Evolutionary conservation across 2,797 vertebrate genomes (phyloP), one percentile per base, ranked within the genome.

Genomic region (Oceanodroma leucorhoa): DNA sequence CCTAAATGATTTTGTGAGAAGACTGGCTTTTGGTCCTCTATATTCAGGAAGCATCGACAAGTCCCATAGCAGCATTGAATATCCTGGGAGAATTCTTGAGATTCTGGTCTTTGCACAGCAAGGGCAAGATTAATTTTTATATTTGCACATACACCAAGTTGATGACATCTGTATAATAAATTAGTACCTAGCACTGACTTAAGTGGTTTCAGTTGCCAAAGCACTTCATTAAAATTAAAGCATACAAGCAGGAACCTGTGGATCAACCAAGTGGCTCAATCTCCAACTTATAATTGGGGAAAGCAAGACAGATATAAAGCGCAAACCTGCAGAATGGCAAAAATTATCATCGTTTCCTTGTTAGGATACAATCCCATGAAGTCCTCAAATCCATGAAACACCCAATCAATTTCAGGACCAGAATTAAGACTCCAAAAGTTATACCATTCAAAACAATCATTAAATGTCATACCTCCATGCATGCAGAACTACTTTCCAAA

Each of bases 21-120:
- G 40, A 11, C 13, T 11, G 40, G 26, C 22, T 45, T 53, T 65
- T 22, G 17, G 20, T 64, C 16, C 55, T 51, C 55, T 21, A 0
- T 16, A 15, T 45, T 51, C 0, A 0, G 53, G 40, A 54, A 65
- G 53, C 40, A 10, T 6, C 0, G 0, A 15, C 15, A 12, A 32
- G 32, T 15, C 34, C 41, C 5, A 16, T 0, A 51, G 73, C n/a
- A 65, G 10, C 36, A 21, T 0, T 24, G 4, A 46, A n/a, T 12
- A 58, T 14, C 48, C 50, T 8, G 24, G 19, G 46, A 55, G 60
- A 72, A 32, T 20, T 34, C 32, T 12, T 20, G 14, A 41, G 23
- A 50, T 66, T 50, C 61, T 27, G 10, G 53, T 67, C 72, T 51
- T 73, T 34, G 23, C 32, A 67, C 41, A 83, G 36, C 29, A 45